Conservation (phyloP, 2,797 vertebrate species). For the Spondyliosoma cantharus region DNA sequence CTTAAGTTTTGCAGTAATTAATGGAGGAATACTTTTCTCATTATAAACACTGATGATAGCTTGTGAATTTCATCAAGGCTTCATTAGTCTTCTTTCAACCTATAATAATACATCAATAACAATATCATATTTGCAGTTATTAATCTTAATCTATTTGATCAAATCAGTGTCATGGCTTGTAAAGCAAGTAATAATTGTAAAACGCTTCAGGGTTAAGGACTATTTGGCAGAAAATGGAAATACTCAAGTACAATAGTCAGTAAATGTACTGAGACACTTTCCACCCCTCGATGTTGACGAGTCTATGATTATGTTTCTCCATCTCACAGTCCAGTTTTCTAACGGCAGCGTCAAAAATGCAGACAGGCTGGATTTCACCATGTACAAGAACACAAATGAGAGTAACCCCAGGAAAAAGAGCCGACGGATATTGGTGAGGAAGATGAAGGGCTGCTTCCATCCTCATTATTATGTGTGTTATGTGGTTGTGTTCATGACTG, state of each 20-base stretch:
- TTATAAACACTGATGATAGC: neutral
- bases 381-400: conserved; percentile 83
- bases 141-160: neutral
- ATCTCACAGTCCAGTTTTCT: conserved; percentile 89
- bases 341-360: conserved; percentile 86
- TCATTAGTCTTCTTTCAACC: neutral
- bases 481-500: neutral
- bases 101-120: neutral
- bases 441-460: neutral
- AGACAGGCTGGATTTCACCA: conserved; percentile 83
- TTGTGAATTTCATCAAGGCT: neutral
- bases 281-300: neutral
- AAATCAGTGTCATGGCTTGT: neutral
- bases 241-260: neutral
- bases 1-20: neutral
- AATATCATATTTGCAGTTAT: neutral
- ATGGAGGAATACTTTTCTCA: neutral
- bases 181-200: neutral
- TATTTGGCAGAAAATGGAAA: neutral
- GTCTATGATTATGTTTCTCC: neutral
- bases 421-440: conserved; percentile 88
- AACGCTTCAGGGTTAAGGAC: no score
- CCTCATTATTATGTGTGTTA: no score
- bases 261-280: neutral
- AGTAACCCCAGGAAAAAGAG: conserved; percentile 86